Evolutionary conservation across 2,797 vertebrate genomes (phyloP).

Genomic region (Aphelocoma californica): DNA sequence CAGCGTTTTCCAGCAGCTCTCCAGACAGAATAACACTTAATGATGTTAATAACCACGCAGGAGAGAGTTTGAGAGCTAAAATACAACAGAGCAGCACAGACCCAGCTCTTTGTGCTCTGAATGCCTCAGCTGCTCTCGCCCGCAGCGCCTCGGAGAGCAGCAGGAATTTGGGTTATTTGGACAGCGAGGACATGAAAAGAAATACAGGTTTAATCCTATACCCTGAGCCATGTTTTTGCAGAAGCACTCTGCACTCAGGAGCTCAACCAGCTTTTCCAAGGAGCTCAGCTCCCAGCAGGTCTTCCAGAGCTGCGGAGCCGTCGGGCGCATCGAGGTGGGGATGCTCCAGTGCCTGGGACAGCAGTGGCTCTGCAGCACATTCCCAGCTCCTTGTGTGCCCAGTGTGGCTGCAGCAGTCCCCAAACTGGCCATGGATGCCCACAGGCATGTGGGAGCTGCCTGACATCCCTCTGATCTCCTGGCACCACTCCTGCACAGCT

Average conservation of each 20-base stretch:
- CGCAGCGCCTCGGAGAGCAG: neutral
- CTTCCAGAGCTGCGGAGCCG: fast-evolving
- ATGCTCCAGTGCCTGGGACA: neutral
- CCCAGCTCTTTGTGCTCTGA: conserved; percentile 18
- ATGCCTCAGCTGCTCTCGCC: neutral
- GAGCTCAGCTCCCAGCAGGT: neutral
- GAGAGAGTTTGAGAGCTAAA: conserved; percentile 12
- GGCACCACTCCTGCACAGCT: fast-evolving
- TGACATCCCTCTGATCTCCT: neutral
- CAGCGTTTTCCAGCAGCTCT: conserved; percentile 25
- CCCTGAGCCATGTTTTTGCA: neutral
- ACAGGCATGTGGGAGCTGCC: fast-evolving
- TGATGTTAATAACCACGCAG: conserved; percentile 14
- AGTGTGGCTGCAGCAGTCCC: neutral
- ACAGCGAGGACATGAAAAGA: neutral
- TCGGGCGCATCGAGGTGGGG: fast-evolving
- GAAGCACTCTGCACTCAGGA: neutral
- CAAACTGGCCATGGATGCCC: neutral
- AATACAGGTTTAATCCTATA: neutral
- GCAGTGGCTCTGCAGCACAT: neutral
- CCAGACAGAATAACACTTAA: conserved; percentile 36
- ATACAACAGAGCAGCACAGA: neutral
- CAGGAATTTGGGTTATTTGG: conserved; percentile 54
- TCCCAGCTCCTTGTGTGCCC: neutral
- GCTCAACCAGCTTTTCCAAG: neutral